Percentiles rank a stretch among this genome's conserved stretches.
Conservation (phyloP, 2,797 vertebrate species). For the Spheniscus humboldti region DNA sequence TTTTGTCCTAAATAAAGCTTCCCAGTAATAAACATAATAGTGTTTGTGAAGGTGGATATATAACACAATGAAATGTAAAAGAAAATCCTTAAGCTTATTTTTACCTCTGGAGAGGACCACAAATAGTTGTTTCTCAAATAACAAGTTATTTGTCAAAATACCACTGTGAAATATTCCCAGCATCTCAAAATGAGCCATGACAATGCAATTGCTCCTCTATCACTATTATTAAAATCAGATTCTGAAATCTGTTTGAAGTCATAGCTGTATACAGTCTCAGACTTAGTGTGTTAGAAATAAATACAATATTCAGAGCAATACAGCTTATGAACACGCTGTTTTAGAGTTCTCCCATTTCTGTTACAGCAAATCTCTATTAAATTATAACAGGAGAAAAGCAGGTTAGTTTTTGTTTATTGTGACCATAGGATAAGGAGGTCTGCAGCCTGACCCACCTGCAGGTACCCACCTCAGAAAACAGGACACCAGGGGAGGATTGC, state of each 20-base stretch:
- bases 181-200: not conserved
- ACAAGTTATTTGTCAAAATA: not conserved
- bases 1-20: not conserved
- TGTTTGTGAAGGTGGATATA: not conserved
- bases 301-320: not conserved
- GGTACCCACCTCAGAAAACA: not conserved
- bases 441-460: not conserved
- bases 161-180: not conserved
- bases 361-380: not conserved
- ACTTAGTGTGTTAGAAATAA: not conserved
- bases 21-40: not conserved
- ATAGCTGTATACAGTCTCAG: not conserved
- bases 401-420: not conserved
- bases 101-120: not conserved
- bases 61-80: not conserved
- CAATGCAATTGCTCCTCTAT: not conserved
- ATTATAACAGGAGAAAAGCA: not conserved
- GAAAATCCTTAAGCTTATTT: not conserved
- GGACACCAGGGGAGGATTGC: not conserved
- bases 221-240: not conserved
- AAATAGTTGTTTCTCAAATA: not conserved
- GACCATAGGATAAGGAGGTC: not conserved
- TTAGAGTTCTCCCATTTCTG: not conserved
- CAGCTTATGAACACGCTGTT: not conserved
- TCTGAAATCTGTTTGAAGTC: not conserved